These are phyloP conservation scores for Octopus bimaculoides DNA, from an alignment of 1,140 invertebrate species.

Conservation along the genomic window DNA sequence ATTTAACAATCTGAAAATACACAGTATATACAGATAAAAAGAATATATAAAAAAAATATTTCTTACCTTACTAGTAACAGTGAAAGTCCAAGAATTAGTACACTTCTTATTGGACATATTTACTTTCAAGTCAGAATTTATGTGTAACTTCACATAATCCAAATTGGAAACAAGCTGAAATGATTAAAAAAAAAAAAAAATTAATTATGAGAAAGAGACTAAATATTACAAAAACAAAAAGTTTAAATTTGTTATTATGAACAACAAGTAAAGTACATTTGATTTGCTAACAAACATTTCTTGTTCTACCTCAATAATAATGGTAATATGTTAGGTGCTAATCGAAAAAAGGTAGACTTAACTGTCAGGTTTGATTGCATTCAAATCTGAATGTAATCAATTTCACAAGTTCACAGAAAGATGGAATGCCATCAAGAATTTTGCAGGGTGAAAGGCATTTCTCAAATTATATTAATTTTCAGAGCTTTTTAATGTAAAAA, in stretches of 20 bases:
- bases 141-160: conserved; percentile 64
- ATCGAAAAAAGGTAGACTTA: too few relatives aligned
- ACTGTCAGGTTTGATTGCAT: too few relatives aligned
- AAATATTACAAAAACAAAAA: background rate
- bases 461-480: too few relatives aligned
- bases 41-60: background rate
- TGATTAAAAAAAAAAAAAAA: conserved; percentile 16
- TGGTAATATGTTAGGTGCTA: too few relatives aligned
- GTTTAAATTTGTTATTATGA: background rate
- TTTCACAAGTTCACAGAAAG: too few relatives aligned
- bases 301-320: too few relatives aligned
- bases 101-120: conserved; percentile 70
- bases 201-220: background rate
- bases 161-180: conserved; percentile 54
- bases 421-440: too few relatives aligned
- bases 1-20: background rate
- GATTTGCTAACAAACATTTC: too few relatives aligned
- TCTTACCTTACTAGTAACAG: conserved; percentile 58
- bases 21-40: background rate
- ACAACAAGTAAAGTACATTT: too few relatives aligned
- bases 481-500: too few relatives aligned
- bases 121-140: conserved; percentile 64
- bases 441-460: too few relatives aligned
- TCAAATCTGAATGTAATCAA: too few relatives aligned
- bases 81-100: conserved; percentile 69